Base-by-base conservation (phyloP, 2,797 vertebrate genomes). In the Nasua narica region DNA sequence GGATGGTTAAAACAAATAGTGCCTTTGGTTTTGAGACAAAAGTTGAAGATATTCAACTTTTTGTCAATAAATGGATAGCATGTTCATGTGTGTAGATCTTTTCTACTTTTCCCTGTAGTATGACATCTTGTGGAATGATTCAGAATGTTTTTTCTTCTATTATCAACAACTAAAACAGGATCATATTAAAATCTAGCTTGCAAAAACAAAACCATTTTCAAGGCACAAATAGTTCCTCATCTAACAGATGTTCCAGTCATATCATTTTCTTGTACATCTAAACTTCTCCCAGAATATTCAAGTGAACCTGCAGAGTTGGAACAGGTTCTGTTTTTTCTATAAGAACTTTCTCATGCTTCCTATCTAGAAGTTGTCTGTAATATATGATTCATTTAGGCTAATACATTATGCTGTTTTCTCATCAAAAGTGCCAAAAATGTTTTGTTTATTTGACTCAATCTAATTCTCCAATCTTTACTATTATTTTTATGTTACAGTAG, bases 381-480 rank as follows among this genome's bases (percentile, higher is more conserved):
- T 74, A 90, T 81, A 82, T 93, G 25, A 62, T 77, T 92, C 96
- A 54, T 4, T 90, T 74, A 72, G 12, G 35, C 74, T 77, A 96
- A 50, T 7, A 29, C 5, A 50, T 92, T 52, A 67, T 90, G 21
- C 2, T 93, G 1, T 35, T 96, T 97, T 96, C 54, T 96, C 62
- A 50, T 85, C 29, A 84, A 91, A 95, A 93, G 58, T 91, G 25
- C 19, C 83, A 35, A 89, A 65, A 65, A 0, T 35, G 1, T 54
- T 54, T 54, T 23, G 21, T 54, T 54, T 54, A 54, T 54, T 54
- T 54, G 52, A 54, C 19, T 54, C 8, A 54, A 8, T 54, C 7
- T 54, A 54, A 54, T 19, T 54, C 52, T 23, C 52, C 21, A 54
- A 54, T 21, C 52, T 54, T 54, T 23, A 23, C 21, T 54, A 21